Evolutionary conservation across 2,797 vertebrate genomes (phyloP), one percentile per base, ranked within the genome.

Genomic region (Antennarius maculatus): DNA sequence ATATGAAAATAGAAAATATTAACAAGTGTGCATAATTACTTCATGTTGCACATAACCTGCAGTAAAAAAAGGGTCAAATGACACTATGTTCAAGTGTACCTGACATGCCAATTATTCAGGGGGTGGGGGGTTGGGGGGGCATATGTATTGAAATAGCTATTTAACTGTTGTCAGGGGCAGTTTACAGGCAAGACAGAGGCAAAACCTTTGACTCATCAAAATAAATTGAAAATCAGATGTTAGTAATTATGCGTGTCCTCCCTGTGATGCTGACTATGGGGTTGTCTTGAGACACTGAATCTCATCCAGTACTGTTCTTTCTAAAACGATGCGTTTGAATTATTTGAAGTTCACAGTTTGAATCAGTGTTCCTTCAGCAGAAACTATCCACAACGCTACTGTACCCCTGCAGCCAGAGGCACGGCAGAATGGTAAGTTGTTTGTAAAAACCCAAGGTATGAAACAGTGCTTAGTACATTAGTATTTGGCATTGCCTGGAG

Each of bases 1-100:
- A 86, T 93, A 93, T 92, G 92, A 93, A 93, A 93, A 93, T 93
- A 93, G 85, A 93, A 92, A 93, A 92, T 92, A 93, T 93, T 91
- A 23, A 93, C 90, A 93, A 91, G 90, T 92, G 92, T 93, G 92
- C 90, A 92, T 91, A 92, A 91, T 88, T 80, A 86, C 87, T 88
- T 89, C 84, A 88, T 89, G 91, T 90, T 92, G 89, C 91, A 93
- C 91, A 59, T 87, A 89, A 90, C 88, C 88, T 92, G 91, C 87
- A 89, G 91, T 93, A 93, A 77, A 93, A 93, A 93, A 92, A 79
- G 10, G 37, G 87, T 92, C 86, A 84, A 85, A 89, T 89, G 80
- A 91, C 88, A 91, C 87, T 84, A 77, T 88, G 82, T 89, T 87
- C 82, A 86, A 88, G 89, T 89, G 85, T 85, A 89, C 87, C 91